phyloP scores from a whole-genome alignment of 2,888 invertebrate genomes.

The Drosophila percnosoma region DNA sequence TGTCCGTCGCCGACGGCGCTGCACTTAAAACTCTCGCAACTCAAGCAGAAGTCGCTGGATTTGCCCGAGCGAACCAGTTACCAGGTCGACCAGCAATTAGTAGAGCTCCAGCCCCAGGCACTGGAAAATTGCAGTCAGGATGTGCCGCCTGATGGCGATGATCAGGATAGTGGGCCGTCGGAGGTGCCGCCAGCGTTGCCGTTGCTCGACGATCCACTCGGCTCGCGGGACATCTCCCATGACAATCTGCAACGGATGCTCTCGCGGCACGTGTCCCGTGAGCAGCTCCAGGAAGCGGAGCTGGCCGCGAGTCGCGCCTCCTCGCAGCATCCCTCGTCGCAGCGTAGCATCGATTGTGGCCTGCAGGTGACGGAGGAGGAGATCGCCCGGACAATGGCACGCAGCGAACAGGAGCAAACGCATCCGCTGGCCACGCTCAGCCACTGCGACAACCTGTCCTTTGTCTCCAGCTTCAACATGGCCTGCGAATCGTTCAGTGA shows the following conservation, averaged over 20 bases:
- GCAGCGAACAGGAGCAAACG: constrained; percentile 86
- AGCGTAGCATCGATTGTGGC: constrained; percentile 89
- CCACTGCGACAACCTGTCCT: constrained; percentile 93
- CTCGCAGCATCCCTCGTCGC: constrained; percentile 92
- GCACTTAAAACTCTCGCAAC: constrained; percentile 86
- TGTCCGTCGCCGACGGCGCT: constrained; percentile 85
- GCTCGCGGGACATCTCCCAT: constrained; percentile 92
- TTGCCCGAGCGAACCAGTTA: constrained; percentile 65
- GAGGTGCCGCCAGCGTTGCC: constrained; percentile 93
- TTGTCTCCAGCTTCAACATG: constrained; percentile 92
- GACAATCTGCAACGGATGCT: constrained; percentile 89
- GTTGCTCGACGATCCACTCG: constrained; percentile 91
- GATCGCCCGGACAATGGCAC: constrained; percentile 92
- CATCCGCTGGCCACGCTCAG: constrained; percentile 95
- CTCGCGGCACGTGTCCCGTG: constrained; percentile 87
- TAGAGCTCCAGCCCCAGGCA: constrained; percentile 36
- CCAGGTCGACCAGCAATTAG: constrained; percentile 85
- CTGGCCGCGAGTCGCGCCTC: constrained; percentile 77
- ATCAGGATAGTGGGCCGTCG: constrained; percentile 92
- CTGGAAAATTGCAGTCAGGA: constrained; percentile 45
- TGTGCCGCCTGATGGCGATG: constrained; percentile 86
- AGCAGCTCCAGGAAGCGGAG: constrained; percentile 87
- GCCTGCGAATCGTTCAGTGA: constrained; percentile 85
- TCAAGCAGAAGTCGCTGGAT: constrained; percentile 86
- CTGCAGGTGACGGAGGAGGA: constrained; percentile 97